Evolutionary conservation across 1,140 invertebrate species (phyloP), one percentile per base, ranked within the genome.

Genomic region (Microplitis demolitor): DNA sequence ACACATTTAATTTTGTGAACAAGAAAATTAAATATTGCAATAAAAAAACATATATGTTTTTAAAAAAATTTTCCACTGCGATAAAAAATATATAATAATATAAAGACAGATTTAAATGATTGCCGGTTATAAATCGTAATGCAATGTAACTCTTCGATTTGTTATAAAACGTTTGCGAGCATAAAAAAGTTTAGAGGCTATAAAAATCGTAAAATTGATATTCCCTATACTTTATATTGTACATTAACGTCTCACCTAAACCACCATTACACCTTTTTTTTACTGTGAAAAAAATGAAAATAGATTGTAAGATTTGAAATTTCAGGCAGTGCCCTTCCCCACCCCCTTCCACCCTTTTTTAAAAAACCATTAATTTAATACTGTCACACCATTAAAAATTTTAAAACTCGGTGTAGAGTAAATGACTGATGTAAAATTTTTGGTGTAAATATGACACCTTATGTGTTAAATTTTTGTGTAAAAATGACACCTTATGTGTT

Each of bases 101-200:
- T 13, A 68, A 51, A 54, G 66, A 33, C n/a, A 69, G 62, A 9
- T 64, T n/a, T 13, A 39, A 64, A 37, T 45, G 62, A 64, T 64
- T 64, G 62, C 37, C 9, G 35, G 35, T 11, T 35, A 35, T n/a
- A 33, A 61, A 33, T n/a, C 62, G 62, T 45, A 11, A 45, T 24
- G 62, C 62, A 64, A 64, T 64, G 62, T 14, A 37, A 64, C 35
- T 2, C 24, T 64, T 64, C 4, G 33, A 64, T 64, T 39, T 35
- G 62, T 35, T 45, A 45, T 64, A 39, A 64, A 64, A 64, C 14
- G n/a, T 35, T 39, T 39, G 1, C 62, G 62, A 64, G 37, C 37
- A 71, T 71, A 71, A 71, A 71, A 63, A 62, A 37, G 34, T 71
- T 56, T 54, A 39, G 61, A 33, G 39, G 39, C 50, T 33, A 50